Conservation (phyloP, 2,113 vertebrate species). For the Oncorhynchus nerka region DNA sequence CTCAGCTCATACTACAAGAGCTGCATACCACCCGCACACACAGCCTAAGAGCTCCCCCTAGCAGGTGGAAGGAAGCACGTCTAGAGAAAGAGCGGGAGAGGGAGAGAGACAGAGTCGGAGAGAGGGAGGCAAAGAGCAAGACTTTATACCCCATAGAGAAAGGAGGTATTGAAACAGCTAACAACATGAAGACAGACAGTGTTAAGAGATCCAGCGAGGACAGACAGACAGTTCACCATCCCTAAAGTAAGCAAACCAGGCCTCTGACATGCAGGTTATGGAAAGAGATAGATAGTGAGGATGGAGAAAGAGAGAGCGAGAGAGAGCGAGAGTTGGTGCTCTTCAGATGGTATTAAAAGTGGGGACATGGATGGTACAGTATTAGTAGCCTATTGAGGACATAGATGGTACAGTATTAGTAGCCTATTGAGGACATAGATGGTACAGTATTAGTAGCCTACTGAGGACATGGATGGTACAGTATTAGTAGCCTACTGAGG, state of each 20-base stretch:
- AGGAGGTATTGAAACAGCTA: background rate
- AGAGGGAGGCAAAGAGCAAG: slow-evolving; percentile 1
- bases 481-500: too few relatives aligned
- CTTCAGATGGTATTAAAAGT: slow-evolving; percentile 5
- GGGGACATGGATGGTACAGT: background rate
- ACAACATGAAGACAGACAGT: background rate
- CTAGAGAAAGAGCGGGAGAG: slow-evolving; percentile 3
- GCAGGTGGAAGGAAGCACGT: slow-evolving; percentile 54
- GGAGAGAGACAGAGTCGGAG: slow-evolving; percentile 2
- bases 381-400: too few relatives aligned
- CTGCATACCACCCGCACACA: slow-evolving; percentile 37
- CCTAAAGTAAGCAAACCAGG: slow-evolving; percentile 36
- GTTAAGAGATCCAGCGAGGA: background rate
- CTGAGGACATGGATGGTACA: too few relatives aligned
- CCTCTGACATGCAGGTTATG: slow-evolving; percentile 34
- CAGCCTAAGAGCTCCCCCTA: slow-evolving; percentile 79
- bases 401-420: background rate
- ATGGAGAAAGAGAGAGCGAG: background rate
- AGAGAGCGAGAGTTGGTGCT: background rate
- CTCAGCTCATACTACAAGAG: slow-evolving; percentile 9
- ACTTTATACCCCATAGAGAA: background rate
- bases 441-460: too few relatives aligned
- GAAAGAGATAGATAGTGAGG: background rate
- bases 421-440: too few relatives aligned
- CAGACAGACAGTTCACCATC: slow-evolving; percentile 30